phyloP scores from a whole-genome alignment of 2,797 vertebrate genomes.

The Hyperoplus immaculatus region DNA sequence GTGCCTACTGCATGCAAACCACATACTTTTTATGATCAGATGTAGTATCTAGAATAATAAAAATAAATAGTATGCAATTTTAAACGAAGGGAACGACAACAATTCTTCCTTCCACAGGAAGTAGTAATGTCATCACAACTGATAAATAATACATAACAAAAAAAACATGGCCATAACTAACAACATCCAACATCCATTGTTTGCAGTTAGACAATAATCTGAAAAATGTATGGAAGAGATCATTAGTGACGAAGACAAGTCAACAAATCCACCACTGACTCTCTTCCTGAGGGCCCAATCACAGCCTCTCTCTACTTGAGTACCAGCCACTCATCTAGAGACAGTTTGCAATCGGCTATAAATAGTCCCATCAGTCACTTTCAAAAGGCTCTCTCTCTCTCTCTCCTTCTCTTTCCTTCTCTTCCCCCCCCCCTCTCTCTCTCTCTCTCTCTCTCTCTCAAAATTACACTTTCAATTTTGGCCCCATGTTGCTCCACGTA shows the following conservation, averaged over 20 bases:
- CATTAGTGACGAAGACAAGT: slow-evolving; percentile 17
- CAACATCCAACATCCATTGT: neutral
- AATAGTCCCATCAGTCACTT: slow-evolving; percentile 48
- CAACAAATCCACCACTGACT: slow-evolving; percentile 36
- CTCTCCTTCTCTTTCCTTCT: neutral
- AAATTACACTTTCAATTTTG: slow-evolving; percentile 59
- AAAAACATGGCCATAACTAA: neutral
- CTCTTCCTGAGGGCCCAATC: slow-evolving; percentile 22
- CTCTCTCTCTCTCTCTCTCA: slow-evolving; percentile 13
- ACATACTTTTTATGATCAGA: too few species aligned
- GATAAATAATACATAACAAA: neutral
- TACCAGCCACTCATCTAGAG: slow-evolving; percentile 33
- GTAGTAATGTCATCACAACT: neutral
- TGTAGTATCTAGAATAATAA: too few species aligned
- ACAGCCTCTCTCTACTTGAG: slow-evolving; percentile 44
- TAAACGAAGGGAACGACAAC: neutral
- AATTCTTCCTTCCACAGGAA: neutral
- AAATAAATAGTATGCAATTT: too few species aligned
- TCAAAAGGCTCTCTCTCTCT: slow-evolving; percentile 16
- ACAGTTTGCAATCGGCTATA: slow-evolving; percentile 47
- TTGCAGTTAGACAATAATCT: neutral
- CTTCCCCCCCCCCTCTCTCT: neutral
- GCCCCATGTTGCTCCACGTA: slow-evolving; percentile 48
- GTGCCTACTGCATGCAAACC: too few species aligned
- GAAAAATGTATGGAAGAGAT: neutral